Evolutionary conservation across 1,140 invertebrate genomes (phyloP), one percentile per base, ranked within the genome.

Genomic region (Nylanderia fulva): DNA sequence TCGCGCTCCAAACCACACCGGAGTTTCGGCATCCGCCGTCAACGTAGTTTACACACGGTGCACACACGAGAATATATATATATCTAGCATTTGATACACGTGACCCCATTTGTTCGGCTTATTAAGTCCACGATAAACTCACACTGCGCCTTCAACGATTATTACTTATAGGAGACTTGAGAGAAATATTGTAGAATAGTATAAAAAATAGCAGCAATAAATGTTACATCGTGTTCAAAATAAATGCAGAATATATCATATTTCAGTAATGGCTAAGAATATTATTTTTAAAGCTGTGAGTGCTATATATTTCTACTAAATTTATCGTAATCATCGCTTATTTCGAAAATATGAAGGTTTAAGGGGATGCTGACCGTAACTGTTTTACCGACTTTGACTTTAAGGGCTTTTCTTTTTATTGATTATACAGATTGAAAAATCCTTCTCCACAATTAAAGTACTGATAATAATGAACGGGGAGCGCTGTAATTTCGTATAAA

Each of bases 71-170:
- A 18, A 18, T 48, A 18, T 72, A 18, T 48, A 18, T 72, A 72
- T 60, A 82, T 60, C 52, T 42, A 71, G 60, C 77, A 18, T 36
- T 54, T 60, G 77, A 82, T 82, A 64, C 64, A 85, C 64, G 75
- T 85, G 87, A 88, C 87, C 87, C 69, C 83, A 42, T 88, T 85
- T 13, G 29, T 29, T 24, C 29, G 27, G 39, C 83, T 88, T 88
- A 88, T 88, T 88, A 88, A 85, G 61, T n/a, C 61, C n/a, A 29
- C 66, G 85, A 88, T 85, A 88, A 88, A 79, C 48, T 76, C 86
- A 58, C 72, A 13, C 21, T 80, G 48, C 58, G 39, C n/a, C 6
- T 24, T 11, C 69, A 21, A 72, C 61, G 29, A 52, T 39, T 6
- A 80, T 54, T 82, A 58, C 71, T 82, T 60, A 29, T 54, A 33